A percentile compares a stretch with the other conserved stretches of the same genome.
phyloP scores from a whole-genome alignment of 2,113 vertebrate species.

The Pardalotus punctatus region DNA sequence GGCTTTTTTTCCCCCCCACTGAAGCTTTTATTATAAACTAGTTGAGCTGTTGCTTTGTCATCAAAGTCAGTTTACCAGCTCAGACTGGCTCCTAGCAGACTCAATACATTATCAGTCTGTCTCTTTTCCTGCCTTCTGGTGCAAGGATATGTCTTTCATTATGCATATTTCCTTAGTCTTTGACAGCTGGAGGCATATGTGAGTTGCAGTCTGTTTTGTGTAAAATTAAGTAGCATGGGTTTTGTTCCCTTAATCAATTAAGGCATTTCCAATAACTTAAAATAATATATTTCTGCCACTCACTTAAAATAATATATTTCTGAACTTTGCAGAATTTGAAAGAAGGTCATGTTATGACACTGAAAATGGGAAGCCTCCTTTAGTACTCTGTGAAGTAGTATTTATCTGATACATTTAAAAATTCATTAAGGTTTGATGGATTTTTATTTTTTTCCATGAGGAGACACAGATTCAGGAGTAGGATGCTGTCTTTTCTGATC shows the following conservation, averaged over 20 bases:
- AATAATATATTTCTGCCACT: neutral
- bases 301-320: neutral
- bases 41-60: neutral
- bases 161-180: neutral
- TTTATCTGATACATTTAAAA: neutral
- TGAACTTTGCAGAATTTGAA: neutral
- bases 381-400: neutral
- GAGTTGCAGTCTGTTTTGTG: slow-evolving; percentile 12
- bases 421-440: neutral
- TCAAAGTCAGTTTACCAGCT: neutral
- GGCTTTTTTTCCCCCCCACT: accelerated
- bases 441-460: neutral
- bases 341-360: neutral
- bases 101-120: slow-evolving; percentile 8
- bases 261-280: neutral
- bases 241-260: slow-evolving; percentile 9
- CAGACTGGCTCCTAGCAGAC: neutral
- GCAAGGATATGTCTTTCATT: slow-evolving; percentile 29
- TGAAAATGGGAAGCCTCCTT: neutral
- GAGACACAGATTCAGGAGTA: neutral
- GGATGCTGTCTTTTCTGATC: neutral
- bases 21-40: neutral
- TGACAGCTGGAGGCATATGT: neutral
- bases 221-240: neutral
- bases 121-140: slow-evolving; percentile 29